These are phyloP conservation scores for Ophioderma brevispina DNA, from an alignment of 35 echinoderm and acorn worm species.

Conservation along the genomic window DNA sequence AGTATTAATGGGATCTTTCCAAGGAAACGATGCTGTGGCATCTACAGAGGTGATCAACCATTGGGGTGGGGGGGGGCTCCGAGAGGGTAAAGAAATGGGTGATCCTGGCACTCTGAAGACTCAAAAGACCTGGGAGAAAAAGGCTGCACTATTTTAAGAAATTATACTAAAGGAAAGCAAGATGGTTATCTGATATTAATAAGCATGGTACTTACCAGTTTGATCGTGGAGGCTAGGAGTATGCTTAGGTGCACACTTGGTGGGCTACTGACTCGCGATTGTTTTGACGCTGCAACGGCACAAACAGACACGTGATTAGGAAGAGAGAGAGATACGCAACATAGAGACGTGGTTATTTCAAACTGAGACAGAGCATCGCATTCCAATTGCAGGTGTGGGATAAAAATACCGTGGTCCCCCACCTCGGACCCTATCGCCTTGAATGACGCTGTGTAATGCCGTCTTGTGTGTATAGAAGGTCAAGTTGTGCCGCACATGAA, in stretches of 20 bases:
- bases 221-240: background rate
- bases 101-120: no score
- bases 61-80: no score
- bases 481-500: background rate
- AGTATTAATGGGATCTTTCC: no score
- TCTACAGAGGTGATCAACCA: no score
- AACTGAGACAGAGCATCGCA: background rate
- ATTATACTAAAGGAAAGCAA: no score
- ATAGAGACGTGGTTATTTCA: background rate
- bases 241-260: background rate
- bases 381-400: background rate
- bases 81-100: no score
- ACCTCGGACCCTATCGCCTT: background rate
- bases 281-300: background rate
- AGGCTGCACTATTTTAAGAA: no score
- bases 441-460: background rate
- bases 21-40: no score
- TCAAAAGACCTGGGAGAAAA: no score
- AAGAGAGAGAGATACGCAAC: background rate
- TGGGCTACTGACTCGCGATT: conserved; percentile 16
- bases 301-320: background rate
- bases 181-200: no score
- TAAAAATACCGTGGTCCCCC: background rate
- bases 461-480: background rate
- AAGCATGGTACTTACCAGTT: background rate